These are phyloP conservation scores for Spodoptera picta DNA, from an alignment of 2,888 invertebrate species.

Conservation along the genomic window DNA sequence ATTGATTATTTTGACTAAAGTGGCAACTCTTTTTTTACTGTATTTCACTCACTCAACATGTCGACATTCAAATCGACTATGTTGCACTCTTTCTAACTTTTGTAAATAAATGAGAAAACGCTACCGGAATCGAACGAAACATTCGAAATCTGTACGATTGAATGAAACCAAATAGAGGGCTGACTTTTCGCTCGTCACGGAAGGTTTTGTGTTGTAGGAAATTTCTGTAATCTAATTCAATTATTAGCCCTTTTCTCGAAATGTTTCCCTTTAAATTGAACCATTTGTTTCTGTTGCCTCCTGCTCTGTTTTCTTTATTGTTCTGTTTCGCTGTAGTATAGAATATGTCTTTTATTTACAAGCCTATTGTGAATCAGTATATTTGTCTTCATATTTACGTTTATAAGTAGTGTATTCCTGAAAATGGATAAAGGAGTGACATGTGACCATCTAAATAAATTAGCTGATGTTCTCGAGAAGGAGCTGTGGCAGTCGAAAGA, in stretches of 20 bases:
- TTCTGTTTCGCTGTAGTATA: slow-evolving; percentile 66
- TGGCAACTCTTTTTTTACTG: slow-evolving; percentile 32
- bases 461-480: slow-evolving; percentile 77
- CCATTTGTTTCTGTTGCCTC: slow-evolving; percentile 56
- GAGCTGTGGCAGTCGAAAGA: slow-evolving; percentile 84
- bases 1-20: slow-evolving; percentile 16
- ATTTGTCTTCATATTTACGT: slow-evolving; percentile 73
- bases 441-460: slow-evolving; percentile 84
- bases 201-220: slow-evolving; percentile 82
- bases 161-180: slow-evolving; percentile 50
- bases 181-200: slow-evolving; percentile 87
- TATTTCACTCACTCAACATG: slow-evolving; percentile 21
- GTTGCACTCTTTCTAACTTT: slow-evolving; percentile 12
- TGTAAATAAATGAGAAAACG: slow-evolving; percentile 9
- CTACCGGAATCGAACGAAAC: slow-evolving; percentile 32
- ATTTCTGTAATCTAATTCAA: slow-evolving; percentile 85
- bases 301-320: slow-evolving; percentile 57
- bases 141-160: slow-evolving; percentile 31
- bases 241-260: slow-evolving; percentile 73
- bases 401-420: slow-evolving; percentile 64
- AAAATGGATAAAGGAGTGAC: slow-evolving; percentile 85
- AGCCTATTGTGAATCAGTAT: slow-evolving; percentile 71
- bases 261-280: slow-evolving; percentile 72
- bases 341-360: slow-evolving; percentile 77
- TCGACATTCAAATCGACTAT: slow-evolving; percentile 37